Conservation (phyloP, 2,113 vertebrate genomes). For the Toxostoma redivivum region DNA sequence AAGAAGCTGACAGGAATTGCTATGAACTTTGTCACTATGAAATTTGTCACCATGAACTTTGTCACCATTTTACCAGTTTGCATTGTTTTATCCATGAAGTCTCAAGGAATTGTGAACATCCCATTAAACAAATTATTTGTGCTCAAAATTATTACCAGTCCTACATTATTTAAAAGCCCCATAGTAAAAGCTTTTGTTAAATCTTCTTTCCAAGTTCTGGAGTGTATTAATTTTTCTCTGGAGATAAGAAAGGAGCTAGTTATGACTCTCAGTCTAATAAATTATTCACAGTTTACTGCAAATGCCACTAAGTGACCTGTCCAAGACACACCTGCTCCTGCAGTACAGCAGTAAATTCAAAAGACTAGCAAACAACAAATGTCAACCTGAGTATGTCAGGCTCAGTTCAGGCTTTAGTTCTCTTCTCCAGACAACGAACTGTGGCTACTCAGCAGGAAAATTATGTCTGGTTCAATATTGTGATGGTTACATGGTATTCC, state of each 20-base stretch:
- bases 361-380: neutral
- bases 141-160: neutral
- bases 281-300: neutral
- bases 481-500: neutral
- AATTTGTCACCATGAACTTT: no score
- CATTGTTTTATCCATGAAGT: neutral
- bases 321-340: neutral
- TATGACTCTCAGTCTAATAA: neutral
- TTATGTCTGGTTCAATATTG: neutral
- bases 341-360: neutral
- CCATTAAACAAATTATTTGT: neutral
- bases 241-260: neutral
- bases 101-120: neutral
- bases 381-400: neutral
- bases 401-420: neutral
- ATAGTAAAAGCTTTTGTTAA: neutral
- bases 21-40: neutral
- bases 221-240: neutral
- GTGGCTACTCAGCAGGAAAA: neutral
- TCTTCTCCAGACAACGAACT: neutral
- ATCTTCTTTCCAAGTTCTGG: neutral
- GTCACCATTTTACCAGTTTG: neutral
- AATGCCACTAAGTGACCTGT: neutral
- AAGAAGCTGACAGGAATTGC: neutral
- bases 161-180: neutral